A percentile compares a stretch with the other conserved stretches of the same genome.
Evolutionary conservation across 1,140 invertebrate species (phyloP).

Genomic region (Leguminivora glycinivorella): DNA sequence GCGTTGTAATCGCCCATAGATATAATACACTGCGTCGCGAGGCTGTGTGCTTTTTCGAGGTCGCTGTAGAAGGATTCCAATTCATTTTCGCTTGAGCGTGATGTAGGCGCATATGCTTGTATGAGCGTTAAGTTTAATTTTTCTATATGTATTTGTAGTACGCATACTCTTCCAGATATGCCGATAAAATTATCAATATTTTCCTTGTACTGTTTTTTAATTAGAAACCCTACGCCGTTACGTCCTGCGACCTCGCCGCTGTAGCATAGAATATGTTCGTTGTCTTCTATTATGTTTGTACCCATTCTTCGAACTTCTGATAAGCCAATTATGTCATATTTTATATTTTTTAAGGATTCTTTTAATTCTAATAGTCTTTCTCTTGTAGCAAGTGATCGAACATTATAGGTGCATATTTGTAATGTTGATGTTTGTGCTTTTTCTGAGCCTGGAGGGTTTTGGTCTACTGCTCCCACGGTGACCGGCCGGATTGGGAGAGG

Average conservation of each 20-base stretch:
- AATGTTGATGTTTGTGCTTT: no score
- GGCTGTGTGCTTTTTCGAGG: constrained; percentile 18
- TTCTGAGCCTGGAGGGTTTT: no score
- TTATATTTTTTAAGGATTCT: no score
- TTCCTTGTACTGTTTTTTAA: constrained; percentile 30
- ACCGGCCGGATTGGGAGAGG: no score
- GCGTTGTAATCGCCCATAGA: constrained; percentile 35
- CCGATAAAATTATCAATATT: constrained; percentile 34
- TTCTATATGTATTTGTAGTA: constrained; percentile 32
- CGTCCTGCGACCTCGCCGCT: constrained; percentile 28
- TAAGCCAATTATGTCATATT: constrained; percentile 30
- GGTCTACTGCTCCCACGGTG: no score
- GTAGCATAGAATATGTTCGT: constrained; percentile 33
- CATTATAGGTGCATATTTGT: no score
- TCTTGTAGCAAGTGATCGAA: no score
- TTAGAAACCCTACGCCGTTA: constrained; percentile 34
- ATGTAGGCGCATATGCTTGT: constrained; percentile 35
- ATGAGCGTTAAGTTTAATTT: constrained; percentile 30
- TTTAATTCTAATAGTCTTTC: no score
- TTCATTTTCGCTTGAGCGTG: constrained; percentile 28
- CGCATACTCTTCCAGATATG: constrained; percentile 30
- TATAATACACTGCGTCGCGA: constrained; percentile 3
- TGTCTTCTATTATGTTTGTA: constrained; percentile 34
- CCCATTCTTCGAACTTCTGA: constrained; percentile 25
- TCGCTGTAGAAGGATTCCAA: constrained; percentile 30